These are phyloP conservation scores for Halcyon leucocephala DNA, from an alignment of 2,797 vertebrate species.

Conservation along the genomic window DNA sequence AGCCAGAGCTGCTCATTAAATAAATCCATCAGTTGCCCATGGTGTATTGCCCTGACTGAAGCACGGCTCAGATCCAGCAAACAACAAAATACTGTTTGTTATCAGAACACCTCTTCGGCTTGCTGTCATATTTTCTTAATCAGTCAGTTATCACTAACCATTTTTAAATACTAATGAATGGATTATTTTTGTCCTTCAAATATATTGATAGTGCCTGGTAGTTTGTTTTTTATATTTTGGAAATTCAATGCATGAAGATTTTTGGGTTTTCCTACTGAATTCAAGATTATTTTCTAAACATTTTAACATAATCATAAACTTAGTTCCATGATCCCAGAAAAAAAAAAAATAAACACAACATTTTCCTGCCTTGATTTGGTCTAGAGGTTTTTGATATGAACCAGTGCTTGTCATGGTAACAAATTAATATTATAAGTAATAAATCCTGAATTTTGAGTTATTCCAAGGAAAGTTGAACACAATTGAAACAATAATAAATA, in stretches of 20 bases:
- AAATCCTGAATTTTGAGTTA: neutral
- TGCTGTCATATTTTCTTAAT: neutral
- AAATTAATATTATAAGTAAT: neutral
- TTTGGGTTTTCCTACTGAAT: neutral
- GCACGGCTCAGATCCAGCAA: neutral
- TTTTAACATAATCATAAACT: neutral
- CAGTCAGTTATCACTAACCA: neutral
- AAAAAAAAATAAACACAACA: no score
- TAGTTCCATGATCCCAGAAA: neutral
- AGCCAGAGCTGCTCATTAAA: neutral
- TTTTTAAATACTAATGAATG: no score
- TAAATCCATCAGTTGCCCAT: slow-evolving; percentile 27
- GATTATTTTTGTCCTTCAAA: neutral
- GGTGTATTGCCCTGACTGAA: neutral
- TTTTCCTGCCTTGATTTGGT: neutral
- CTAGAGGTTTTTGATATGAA: neutral
- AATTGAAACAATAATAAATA: neutral
- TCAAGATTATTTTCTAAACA: neutral
- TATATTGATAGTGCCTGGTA: neutral
- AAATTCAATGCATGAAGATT: neutral
- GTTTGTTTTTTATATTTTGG: neutral
- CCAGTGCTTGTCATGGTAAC: neutral
- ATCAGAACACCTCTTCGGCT: neutral
- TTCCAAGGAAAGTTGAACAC: neutral
- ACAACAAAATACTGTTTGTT: neutral